phyloP scores from a whole-genome alignment of 1,140 invertebrate species.

The Copidosoma floridanum region DNA sequence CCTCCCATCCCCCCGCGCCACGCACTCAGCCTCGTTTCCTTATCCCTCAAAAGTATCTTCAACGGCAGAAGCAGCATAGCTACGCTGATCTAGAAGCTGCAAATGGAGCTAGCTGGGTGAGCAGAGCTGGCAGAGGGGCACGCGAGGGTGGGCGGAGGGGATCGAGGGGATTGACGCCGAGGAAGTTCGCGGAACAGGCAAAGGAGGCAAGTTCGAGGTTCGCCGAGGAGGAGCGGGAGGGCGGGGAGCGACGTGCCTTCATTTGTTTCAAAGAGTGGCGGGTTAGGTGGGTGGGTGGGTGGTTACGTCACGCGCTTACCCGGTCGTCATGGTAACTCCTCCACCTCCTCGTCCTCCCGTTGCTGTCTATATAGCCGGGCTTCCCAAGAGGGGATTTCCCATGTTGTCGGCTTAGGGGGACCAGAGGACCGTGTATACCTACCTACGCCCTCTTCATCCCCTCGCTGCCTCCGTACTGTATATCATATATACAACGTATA shows the following conservation, averaged over 20 bases:
- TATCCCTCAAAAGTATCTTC: slow-evolving; percentile 29
- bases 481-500: neutral
- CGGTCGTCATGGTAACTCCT: slow-evolving; percentile 53
- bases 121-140: slow-evolving; percentile 16
- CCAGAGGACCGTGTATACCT: slow-evolving; percentile 30
- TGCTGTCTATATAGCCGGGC: slow-evolving; percentile 33
- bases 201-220: slow-evolving; percentile 20
- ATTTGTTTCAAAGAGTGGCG: slow-evolving; percentile 56
- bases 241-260: slow-evolving; percentile 47
- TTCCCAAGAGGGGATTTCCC: slow-evolving; percentile 51
- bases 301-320: slow-evolving; percentile 42
- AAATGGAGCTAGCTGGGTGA: slow-evolving; percentile 30
- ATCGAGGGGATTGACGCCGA: slow-evolving; percentile 22
- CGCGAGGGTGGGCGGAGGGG: slow-evolving; percentile 32
- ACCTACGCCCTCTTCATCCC: neutral
- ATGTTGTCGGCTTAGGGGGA: slow-evolving; percentile 52
- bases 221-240: slow-evolving; percentile 1
- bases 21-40: slow-evolving; percentile 23
- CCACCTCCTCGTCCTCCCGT: slow-evolving; percentile 13
- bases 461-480: neutral
- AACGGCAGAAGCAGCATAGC: neutral
- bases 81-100: slow-evolving; percentile 42
- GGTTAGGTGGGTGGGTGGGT: slow-evolving; percentile 39
- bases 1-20: neutral
- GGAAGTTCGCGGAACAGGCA: neutral